These are phyloP conservation scores for Polymixis lichenea DNA, from an alignment of 2,888 invertebrate species.

Conservation along the genomic window DNA sequence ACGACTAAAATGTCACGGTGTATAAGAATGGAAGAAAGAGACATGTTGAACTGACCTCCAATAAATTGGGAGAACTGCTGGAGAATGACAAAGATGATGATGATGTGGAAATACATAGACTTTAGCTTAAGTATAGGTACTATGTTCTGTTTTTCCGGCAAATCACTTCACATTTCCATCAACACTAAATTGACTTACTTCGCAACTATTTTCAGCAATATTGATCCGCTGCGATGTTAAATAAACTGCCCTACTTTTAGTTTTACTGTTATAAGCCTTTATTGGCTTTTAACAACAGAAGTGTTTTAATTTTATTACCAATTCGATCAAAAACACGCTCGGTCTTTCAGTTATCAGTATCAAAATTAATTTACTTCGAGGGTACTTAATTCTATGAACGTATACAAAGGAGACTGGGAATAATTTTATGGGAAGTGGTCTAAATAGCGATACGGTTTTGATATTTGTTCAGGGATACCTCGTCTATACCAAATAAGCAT, in stretches of 20 bases:
- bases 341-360: background rate
- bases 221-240: slow-evolving; percentile 4
- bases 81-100: too few species aligned
- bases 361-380: slow-evolving; percentile 7
- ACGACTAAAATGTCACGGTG: too few species aligned
- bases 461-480: background rate
- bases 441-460: background rate
- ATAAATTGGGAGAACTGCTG: too few species aligned
- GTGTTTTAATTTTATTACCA: slow-evolving; percentile 12
- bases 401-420: background rate
- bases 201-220: slow-evolving; percentile 13
- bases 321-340: slow-evolving; percentile 19
- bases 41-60: too few species aligned
- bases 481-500: too few species aligned
- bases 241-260: slow-evolving; percentile 24
- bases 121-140: background rate
- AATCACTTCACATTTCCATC: background rate
- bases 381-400: background rate
- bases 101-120: too few species aligned
- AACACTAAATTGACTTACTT: background rate
- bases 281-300: slow-evolving; percentile 29
- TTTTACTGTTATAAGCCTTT: slow-evolving; percentile 17
- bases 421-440: too few species aligned
- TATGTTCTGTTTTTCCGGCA: background rate
- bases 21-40: too few species aligned